Evolutionary conservation across 2,888 invertebrate species (phyloP), one percentile per base, ranked within the genome.

Genomic region (Drosophila meridionalis): DNA sequence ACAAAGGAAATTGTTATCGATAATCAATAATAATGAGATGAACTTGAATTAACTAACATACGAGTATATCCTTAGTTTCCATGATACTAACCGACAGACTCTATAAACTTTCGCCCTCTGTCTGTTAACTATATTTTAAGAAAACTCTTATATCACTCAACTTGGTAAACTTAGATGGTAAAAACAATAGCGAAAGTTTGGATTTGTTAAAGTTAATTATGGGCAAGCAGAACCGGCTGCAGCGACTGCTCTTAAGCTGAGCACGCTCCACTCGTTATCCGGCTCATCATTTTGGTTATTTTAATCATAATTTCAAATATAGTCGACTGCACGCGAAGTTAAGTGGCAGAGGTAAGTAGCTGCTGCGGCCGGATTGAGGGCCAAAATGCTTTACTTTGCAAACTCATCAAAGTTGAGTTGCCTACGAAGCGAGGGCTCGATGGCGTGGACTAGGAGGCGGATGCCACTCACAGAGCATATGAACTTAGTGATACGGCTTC

Each of bases 391-490:
- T 64, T 70, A 76, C 79, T 83, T 80, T 64, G 82, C 71, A 79
- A 85, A 86, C 88, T 86, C 86, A 87, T 86, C 87, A 85, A 87
- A 85, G 73, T 81, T 78, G 75, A 79, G 81, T 81, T 79, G 71
- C 61, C 75, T 65, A 73, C 53, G 56, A 64, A 53, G 43, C 43
- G 56, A 48, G 42, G 47, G 53, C 26, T 43, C 9, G 55, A 32
- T 26, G 59, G 57, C n/a, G 7, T 30, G 26, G 36, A 50, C 11
- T 30, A 7, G 47, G 56, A 34, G 8, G 26, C 11, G 64, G 57
- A 38, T 12, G 36, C 43, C n/a, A 7, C 36, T 47, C 45, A 28
- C 28, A 26, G 43, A 14, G 63, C 59, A 26, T 53, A 26, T 45
- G 52, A 53, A 52, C 34, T 28, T 32, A 47, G 45, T 59, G 57